These are phyloP conservation scores for Coenobita brevimanus DNA, from an alignment of 1,140 invertebrate genomes.

Conservation along the genomic window DNA sequence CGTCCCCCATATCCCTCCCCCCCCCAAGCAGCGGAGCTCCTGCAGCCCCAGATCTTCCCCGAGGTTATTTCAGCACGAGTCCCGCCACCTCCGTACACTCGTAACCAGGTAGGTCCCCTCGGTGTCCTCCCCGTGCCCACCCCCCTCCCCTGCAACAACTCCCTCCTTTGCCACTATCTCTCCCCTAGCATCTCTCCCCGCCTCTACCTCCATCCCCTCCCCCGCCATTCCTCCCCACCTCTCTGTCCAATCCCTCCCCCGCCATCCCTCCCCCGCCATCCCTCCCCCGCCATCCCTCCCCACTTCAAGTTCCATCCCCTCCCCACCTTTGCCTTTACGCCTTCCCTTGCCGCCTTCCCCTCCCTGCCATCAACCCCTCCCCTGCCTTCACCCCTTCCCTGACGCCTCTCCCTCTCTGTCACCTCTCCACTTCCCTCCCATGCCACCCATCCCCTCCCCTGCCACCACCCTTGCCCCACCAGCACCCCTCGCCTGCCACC, in stretches of 20 bases:
- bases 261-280: neutral
- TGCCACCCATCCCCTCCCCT: no score
- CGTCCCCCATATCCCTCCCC: neutral
- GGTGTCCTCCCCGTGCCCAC: neutral
- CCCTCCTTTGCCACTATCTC: neutral
- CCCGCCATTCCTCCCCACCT: neutral
- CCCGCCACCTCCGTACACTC: slow-evolving; percentile 37
- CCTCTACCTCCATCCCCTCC: neutral
- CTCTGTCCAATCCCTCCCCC: neutral
- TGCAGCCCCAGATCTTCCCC: slow-evolving; percentile 36
- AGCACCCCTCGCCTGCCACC: no score
- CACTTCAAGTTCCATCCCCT: neutral
- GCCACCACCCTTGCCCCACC: no score
- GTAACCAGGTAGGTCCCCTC: slow-evolving; percentile 23
- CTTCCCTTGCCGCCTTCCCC: slow-evolving; percentile 7
- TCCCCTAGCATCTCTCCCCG: neutral
- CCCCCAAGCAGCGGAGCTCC: slow-evolving; percentile 16
- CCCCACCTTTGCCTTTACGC: neutral
- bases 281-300: neutral
- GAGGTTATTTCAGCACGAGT: slow-evolving; percentile 36
- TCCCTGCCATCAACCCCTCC: neutral
- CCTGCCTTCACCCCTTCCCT: no score
- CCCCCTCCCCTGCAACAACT: neutral
- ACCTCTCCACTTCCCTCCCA: no score
- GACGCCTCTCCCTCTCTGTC: no score